Evolutionary conservation across 2,888 invertebrate species (phyloP), one percentile per base, ranked within the genome.

Genomic region (Chaitophorus viminalis): DNA sequence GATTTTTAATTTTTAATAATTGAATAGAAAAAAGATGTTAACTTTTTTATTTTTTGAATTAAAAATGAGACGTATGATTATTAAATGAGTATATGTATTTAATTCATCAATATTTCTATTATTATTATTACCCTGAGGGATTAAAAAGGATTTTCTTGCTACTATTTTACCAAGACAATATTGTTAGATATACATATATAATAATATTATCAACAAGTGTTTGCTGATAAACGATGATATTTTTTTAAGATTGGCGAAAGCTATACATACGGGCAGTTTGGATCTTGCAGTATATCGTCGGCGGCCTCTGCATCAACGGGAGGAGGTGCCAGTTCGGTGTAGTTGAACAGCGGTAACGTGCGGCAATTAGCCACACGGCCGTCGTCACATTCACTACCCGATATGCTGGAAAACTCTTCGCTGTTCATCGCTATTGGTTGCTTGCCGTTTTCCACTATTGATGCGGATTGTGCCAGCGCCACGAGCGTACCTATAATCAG

Each of bases 331-430:
- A 84, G 31, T 3, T 87, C 60, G 36, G 86, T 87, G 60, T 87
- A 87, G 72, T 87, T 87, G 60, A 79, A 87, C 17, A 87, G 8
- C 6, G 86, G 86, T 21, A 87, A 39, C 25, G 77, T 78, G 11
- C 68, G 77, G 70, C 86, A 87, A 29, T 79, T 87, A 39, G 72
- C 11, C 36, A 87, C 79, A 5, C 8, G 79, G 21, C 78, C 78
- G 39, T 87, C 79, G 29, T 87, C 79, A 68, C 86, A 87, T 3
- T 60, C 65, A 1, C 36, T 29, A 9, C 11, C 11, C 29, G 68
- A 25, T 6, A 29, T 68, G 9, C 11, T 25, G 11, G 68, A 68
- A n/a, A 68, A 29, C 14, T 68, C 36, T 8, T 83, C 74, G 11
- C 11, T 4, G n/a, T 18, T n/a, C 36, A 52, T 1, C 82, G 31